phyloP scores from a whole-genome alignment of 2,113 vertebrate genomes.

The Columba livia region DNA sequence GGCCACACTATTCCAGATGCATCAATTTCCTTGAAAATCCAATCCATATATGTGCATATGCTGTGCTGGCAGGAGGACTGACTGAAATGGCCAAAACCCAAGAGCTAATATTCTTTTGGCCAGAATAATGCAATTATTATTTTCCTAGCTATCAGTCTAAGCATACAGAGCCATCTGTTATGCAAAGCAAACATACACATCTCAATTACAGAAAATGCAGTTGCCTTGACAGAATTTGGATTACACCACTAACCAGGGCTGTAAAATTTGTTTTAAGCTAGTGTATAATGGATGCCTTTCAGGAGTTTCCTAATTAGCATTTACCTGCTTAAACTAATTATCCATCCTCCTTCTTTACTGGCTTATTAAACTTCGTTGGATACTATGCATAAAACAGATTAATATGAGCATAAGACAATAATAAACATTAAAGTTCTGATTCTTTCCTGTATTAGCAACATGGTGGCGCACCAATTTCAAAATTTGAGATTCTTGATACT shows the following conservation, averaged over 20 bases:
- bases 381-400: constrained; percentile 68
- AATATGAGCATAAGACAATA: constrained; percentile 62
- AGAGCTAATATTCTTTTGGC: constrained; percentile 98
- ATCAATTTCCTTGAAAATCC: constrained; percentile 93
- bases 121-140: constrained; percentile 98
- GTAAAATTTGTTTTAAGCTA: constrained; percentile 83
- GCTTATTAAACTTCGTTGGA: constrained; percentile 77
- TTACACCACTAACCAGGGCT: constrained; percentile 83
- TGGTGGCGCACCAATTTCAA: constrained; percentile 2
- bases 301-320: constrained; percentile 84
- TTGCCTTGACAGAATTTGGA: constrained; percentile 89
- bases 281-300: constrained; percentile 82
- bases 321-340: constrained; percentile 86
- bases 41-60: constrained; percentile 94
- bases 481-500: constrained; percentile 42
- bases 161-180: constrained; percentile 98
- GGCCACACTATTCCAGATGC: constrained; percentile 90
- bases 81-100: constrained; percentile 92
- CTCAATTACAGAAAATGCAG: constrained; percentile 98
- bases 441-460: constrained; percentile 38
- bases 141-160: constrained; percentile 98
- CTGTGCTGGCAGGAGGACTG: constrained; percentile 87
- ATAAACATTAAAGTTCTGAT: constrained; percentile 59
- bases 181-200: constrained; percentile 92
- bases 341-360: constrained; percentile 76